These are phyloP conservation scores for Oceanodroma leucorhoa DNA, from an alignment of 2,797 vertebrate genomes.

Conservation along the genomic window DNA sequence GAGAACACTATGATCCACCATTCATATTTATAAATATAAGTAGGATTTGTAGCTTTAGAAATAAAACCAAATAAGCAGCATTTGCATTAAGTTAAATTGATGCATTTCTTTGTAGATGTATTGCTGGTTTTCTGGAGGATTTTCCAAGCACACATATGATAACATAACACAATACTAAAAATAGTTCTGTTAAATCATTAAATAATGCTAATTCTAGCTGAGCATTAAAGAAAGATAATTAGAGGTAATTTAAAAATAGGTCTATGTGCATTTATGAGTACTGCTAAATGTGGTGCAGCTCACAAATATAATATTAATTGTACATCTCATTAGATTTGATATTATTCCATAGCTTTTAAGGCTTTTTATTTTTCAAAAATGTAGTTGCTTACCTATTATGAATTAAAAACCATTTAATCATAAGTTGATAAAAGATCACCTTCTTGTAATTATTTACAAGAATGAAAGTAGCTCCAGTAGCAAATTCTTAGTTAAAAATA, in stretches of 20 bases:
- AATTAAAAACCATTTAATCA: neutral
- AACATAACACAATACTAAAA: conserved; percentile 1
- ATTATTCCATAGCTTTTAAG: conserved; percentile 5
- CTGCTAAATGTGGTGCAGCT: neutral
- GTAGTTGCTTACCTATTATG: neutral
- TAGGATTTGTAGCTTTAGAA: neutral
- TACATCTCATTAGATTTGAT: neutral
- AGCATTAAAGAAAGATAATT: conserved; percentile 41
- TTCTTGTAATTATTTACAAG: neutral
- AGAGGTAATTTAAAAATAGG: conserved; percentile 35
- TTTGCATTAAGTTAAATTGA: neutral
- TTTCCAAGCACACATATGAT: neutral
- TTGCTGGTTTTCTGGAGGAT: neutral
- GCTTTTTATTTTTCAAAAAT: neutral
- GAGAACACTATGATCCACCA: neutral
- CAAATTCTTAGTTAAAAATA: neutral
- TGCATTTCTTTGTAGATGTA: neutral
- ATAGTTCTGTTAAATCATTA: neutral
- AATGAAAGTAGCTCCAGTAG: neutral
- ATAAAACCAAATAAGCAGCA: neutral
- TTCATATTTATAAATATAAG: neutral
- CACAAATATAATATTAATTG: neutral
- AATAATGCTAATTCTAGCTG: conserved; percentile 28
- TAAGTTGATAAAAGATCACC: neutral
- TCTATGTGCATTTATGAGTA: conserved; percentile 18